Conservation (phyloP, 2,888 invertebrate genomes). For the Aphodius granarius region DNA sequence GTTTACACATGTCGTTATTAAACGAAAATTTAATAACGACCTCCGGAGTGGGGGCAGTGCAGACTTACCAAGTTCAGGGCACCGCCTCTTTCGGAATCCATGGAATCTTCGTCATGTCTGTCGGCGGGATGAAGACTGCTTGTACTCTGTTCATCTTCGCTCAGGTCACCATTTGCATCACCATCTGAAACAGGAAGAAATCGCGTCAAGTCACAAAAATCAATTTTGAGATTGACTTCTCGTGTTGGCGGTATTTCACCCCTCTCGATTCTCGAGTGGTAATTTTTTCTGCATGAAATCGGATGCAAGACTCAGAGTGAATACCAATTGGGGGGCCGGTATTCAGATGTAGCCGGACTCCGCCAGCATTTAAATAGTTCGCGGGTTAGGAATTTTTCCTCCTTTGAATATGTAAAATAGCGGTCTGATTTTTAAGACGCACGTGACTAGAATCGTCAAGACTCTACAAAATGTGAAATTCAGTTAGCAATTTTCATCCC, state of each 20-base stretch:
- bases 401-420: constrained; percentile 41
- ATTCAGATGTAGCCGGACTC: constrained; percentile 40
- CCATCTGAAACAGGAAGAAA: constrained; percentile 58
- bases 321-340: constrained; percentile 40
- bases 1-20: constrained; percentile 39
- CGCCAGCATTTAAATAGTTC: constrained; percentile 37
- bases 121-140: constrained; percentile 60
- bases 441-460: constrained; percentile 32
- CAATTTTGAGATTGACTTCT: constrained; percentile 7
- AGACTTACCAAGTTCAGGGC: constrained; percentile 66
- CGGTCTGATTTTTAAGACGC: constrained; percentile 37
- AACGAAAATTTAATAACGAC: constrained; percentile 40
- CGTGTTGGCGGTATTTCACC: background rate
- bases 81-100: constrained; percentile 63
- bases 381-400: constrained; percentile 40
- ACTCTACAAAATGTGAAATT: background rate
- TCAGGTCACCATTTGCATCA: constrained; percentile 64
- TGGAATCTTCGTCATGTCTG: constrained; percentile 63
- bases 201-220: no score
- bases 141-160: constrained; percentile 64
- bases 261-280: constrained; percentile 8
- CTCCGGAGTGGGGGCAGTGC: no score
- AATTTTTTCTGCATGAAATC: constrained; percentile 39
- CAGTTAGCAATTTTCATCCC: background rate
- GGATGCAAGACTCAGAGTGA: constrained; percentile 40